phyloP scores from a whole-genome alignment of 2,888 invertebrate species.

The Hoplodrina ambigua region DNA sequence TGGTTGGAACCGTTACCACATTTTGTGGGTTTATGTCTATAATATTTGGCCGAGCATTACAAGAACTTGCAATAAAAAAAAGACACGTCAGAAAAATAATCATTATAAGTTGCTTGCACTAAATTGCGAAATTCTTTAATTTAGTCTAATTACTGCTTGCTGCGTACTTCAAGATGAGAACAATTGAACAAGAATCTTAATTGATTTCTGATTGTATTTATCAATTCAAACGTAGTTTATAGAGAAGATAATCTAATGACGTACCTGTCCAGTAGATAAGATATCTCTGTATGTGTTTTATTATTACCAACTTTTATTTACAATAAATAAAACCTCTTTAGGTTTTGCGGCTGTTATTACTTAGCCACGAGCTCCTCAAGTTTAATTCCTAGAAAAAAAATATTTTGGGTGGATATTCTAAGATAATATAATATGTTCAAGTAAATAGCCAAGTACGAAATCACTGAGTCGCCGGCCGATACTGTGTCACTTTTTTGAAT shows the following conservation, averaged over 20 bases:
- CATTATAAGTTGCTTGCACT: slow-evolving; percentile 41
- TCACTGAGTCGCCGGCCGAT: not conserved
- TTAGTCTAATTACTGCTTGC: slow-evolving; percentile 20
- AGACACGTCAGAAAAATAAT: slow-evolving; percentile 51
- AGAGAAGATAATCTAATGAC: slow-evolving; percentile 60
- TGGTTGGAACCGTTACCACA: slow-evolving; percentile 67
- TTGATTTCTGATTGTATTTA: slow-evolving; percentile 71
- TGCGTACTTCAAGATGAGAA: slow-evolving; percentile 49
- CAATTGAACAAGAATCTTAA: slow-evolving; percentile 64
- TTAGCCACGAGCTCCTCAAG: not conserved
- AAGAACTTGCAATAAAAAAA: slow-evolving; percentile 46
- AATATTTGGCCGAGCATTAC: slow-evolving; percentile 53
- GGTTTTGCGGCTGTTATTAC: too few species aligned
- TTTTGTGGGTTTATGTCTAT: slow-evolving; percentile 52
- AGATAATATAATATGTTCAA: too few species aligned
- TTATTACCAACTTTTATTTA: slow-evolving; percentile 14
- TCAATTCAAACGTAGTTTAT: slow-evolving; percentile 58
- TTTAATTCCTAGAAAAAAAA: slow-evolving; percentile 19
- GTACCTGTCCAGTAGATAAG: slow-evolving; percentile 57
- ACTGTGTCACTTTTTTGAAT: not conserved
- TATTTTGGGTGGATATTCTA: not conserved
- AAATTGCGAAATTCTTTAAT: slow-evolving; percentile 45
- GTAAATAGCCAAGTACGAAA: not conserved
- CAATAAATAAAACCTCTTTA: too few species aligned
- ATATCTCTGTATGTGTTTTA: slow-evolving; percentile 53